Conservation (phyloP, 1,140 invertebrate genomes). For the Drosophila fuyamai region DNA sequence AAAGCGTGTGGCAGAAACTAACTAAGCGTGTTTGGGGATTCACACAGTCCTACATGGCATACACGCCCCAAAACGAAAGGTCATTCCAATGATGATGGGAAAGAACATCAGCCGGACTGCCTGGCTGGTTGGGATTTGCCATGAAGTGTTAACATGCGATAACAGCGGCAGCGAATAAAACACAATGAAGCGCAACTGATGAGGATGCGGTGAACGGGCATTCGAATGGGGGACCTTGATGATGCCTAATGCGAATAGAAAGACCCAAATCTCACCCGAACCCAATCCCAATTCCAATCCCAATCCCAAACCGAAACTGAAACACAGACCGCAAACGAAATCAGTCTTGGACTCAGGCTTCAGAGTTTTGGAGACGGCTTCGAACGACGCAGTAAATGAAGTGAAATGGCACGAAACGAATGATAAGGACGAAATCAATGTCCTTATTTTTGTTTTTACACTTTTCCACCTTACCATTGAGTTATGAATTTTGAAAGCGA, state of each 20-base stretch:
- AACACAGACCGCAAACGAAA: constrained; percentile 22
- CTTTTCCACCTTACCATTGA: not conserved
- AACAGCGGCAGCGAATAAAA: constrained; percentile 74
- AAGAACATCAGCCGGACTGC: constrained; percentile 31
- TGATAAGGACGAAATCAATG: constrained; percentile 72
- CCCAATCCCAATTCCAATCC: not conserved
- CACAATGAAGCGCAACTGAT: constrained; percentile 79
- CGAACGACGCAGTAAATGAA: constrained; percentile 61
- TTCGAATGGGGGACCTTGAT: constrained; percentile 38
- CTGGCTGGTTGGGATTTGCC: constrained; percentile 55
- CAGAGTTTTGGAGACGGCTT: not conserved
- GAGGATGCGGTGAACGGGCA: constrained; percentile 49
- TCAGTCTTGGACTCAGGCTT: constrained; percentile 17
- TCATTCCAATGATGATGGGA: constrained; percentile 75
- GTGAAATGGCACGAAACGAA: constrained; percentile 72
- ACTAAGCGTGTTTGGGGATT: constrained; percentile 65
- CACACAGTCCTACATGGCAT: constrained; percentile 27
- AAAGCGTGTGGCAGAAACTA: constrained; percentile 65
- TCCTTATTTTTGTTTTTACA: constrained; percentile 33
- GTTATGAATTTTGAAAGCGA: constrained; percentile 4
- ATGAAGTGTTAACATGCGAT: constrained; percentile 81
- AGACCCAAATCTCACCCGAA: constrained; percentile 33
- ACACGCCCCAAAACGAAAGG: constrained; percentile 60
- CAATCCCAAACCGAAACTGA: constrained; percentile 13
- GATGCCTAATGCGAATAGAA: constrained; percentile 54